Percentiles rank a stretch among this genome's conserved stretches.
Conservation (phyloP, 37 sponge, comb jelly and placozoan genomes). For the Cliona cf. orientalis region DNA sequence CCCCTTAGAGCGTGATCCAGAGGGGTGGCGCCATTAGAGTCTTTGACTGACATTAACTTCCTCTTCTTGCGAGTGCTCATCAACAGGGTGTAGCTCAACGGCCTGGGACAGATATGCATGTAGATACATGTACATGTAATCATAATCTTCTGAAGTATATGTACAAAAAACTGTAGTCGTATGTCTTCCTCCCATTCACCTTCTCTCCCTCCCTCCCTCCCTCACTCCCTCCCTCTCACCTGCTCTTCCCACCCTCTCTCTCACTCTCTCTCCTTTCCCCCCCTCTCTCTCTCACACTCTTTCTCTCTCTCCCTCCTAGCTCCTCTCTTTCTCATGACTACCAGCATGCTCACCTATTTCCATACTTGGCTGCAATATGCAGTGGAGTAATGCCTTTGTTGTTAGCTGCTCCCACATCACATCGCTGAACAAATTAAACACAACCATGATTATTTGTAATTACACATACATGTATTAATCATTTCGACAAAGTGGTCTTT, state of each 20-base stretch:
- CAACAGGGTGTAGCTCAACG: slow-evolving; percentile 11
- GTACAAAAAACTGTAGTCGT: no score
- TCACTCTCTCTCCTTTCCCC: no score
- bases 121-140: neutral
- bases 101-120: slow-evolving; percentile 20
- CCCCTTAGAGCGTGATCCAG: slow-evolving; percentile 10
- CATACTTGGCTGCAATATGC: slow-evolving; percentile 55
- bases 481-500: no score
- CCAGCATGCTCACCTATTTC: slow-evolving; percentile 42
- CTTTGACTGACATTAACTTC: slow-evolving; percentile 1
- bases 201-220: no score
- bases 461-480: no score
- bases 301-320: no score
- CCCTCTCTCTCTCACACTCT: no score
- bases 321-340: no score
- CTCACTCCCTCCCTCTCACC: no score
- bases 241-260: no score
- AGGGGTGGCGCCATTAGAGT: slow-evolving; percentile 33
- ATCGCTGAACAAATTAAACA: slow-evolving; percentile 18
- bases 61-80: neutral
- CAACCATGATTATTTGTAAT: no score
- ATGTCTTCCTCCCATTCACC: no score
- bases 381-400: slow-evolving; percentile 52
- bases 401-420: slow-evolving; percentile 24
- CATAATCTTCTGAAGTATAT: neutral